These are phyloP conservation scores for Piezodorus guildinii DNA, from an alignment of 1,140 invertebrate species.

Conservation along the genomic window DNA sequence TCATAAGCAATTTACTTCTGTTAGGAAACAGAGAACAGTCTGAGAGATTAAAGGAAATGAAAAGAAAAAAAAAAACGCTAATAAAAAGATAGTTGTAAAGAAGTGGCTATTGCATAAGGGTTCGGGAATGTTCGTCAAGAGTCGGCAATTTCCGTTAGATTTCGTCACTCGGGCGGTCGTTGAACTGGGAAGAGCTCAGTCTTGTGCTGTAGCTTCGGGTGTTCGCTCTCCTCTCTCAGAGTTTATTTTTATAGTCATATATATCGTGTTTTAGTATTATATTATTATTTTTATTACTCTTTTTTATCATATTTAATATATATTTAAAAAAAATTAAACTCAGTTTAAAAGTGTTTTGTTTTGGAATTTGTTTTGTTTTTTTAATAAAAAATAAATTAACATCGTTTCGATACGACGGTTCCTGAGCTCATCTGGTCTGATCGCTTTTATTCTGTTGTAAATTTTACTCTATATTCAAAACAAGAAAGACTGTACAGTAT, in stretches of 20 bases:
- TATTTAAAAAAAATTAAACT: neutral
- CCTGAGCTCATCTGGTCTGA: slow-evolving; percentile 8
- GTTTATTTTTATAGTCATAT: neutral
- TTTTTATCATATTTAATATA: too few species aligned
- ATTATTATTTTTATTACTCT: too few species aligned
- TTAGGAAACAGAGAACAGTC: too few species aligned
- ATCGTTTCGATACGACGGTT: neutral
- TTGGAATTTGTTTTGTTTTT: neutral
- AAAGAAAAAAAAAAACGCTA: too few species aligned
- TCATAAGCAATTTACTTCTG: too few species aligned
- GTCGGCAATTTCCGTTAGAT: slow-evolving; percentile 21
- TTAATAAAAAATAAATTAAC: too few species aligned
- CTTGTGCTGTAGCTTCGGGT: slow-evolving; percentile 14
- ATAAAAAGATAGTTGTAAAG: too few species aligned
- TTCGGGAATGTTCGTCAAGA: slow-evolving; percentile 10
- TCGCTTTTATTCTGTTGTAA: slow-evolving; percentile 3
- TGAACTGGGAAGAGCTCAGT: slow-evolving; percentile 23
- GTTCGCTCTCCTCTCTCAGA: neutral
- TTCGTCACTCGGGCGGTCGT: slow-evolving; percentile 24
- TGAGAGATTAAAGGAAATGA: too few species aligned
- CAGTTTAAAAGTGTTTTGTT: neutral
- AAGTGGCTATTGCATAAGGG: slow-evolving; percentile 16
- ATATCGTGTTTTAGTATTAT: neutral
- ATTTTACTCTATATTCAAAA: neutral
- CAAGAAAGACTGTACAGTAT: neutral